A percentile compares a stretch with the other conserved stretches of the same genome.
Evolutionary conservation across 2,113 vertebrate genomes (phyloP).

Genomic region (Ornithorhynchus anatinus): DNA sequence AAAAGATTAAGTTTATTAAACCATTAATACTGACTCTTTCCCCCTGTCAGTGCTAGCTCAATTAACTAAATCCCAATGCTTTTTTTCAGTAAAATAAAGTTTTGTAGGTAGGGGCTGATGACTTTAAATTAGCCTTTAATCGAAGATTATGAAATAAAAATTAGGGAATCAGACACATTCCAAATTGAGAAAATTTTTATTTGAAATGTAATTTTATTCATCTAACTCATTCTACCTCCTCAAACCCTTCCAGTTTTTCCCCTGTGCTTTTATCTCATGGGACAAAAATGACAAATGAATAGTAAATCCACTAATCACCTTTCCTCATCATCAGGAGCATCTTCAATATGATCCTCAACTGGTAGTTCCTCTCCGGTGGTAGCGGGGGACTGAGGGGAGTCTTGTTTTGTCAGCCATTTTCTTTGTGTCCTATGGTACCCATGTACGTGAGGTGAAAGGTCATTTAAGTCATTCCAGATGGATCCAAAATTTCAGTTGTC

Average conservation of each 20-base stretch:
- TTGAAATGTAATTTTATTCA: slow-evolving; percentile 26
- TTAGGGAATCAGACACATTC: slow-evolving; percentile 29
- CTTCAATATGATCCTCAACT: no score
- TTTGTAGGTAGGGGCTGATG: slow-evolving; percentile 28
- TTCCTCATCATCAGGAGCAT: background rate
- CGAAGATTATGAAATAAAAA: slow-evolving; percentile 25
- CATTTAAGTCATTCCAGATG: background rate
- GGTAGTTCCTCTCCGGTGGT: no score
- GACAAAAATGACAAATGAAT: background rate
- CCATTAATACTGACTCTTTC: slow-evolving; percentile 15
- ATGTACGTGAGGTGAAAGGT: no score
- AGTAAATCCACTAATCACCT: background rate
- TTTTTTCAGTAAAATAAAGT: slow-evolving; percentile 20
- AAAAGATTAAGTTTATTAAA: background rate
- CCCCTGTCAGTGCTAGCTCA: background rate
- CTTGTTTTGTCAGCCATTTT: no score
- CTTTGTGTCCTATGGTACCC: no score
- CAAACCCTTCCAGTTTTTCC: background rate
- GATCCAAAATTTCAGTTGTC: background rate
- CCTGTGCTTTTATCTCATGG: background rate
- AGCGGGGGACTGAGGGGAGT: no score
- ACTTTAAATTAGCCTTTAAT: slow-evolving; percentile 42
- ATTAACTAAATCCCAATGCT: slow-evolving; percentile 3
- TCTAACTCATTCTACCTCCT: background rate
- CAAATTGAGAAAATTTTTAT: slow-evolving; percentile 33